Conservation (phyloP, 1,140 invertebrate species). For the Vollenhovia emeryi region DNA sequence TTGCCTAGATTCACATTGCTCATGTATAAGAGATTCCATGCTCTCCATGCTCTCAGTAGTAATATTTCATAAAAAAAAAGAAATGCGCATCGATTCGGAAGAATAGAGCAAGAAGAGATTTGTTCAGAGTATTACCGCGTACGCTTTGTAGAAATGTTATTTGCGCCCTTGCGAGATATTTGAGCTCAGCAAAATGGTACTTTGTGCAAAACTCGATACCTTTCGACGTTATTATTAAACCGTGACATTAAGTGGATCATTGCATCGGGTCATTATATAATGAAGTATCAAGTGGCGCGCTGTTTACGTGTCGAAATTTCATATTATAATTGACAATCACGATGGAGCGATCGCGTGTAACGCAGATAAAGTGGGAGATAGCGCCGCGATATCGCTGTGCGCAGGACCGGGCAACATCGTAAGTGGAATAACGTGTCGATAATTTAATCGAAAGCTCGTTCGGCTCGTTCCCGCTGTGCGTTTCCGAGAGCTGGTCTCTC, state of each 20-base stretch:
- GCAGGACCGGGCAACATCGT: conserved; percentile 29
- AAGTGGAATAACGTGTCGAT: conserved; percentile 58
- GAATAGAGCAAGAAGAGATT: not conserved
- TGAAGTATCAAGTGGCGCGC: conserved; percentile 58
- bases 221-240: conserved; percentile 56
- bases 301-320: conserved; percentile 60
- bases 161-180: conserved; percentile 25
- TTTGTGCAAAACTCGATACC: conserved; percentile 48
- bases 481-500: not conserved
- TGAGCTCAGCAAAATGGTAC: conserved; percentile 16
- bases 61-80: not conserved
- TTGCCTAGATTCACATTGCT: not conserved
- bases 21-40: too few species aligned
- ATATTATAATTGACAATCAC: conserved; percentile 61
- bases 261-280: conserved; percentile 56
- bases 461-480: conserved; percentile 15
- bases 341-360: conserved; percentile 27
- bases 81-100: not conserved
- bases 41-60: too few species aligned
- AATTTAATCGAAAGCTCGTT: conserved; percentile 57
- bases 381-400: conserved; percentile 9
- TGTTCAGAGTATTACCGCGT: not conserved
- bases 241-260: conserved; percentile 57
- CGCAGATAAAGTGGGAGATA: conserved; percentile 54
- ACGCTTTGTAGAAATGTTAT: conserved; percentile 14